Conservation (phyloP, 2,113 vertebrate species). For the Pelecanoides urinatrix region DNA sequence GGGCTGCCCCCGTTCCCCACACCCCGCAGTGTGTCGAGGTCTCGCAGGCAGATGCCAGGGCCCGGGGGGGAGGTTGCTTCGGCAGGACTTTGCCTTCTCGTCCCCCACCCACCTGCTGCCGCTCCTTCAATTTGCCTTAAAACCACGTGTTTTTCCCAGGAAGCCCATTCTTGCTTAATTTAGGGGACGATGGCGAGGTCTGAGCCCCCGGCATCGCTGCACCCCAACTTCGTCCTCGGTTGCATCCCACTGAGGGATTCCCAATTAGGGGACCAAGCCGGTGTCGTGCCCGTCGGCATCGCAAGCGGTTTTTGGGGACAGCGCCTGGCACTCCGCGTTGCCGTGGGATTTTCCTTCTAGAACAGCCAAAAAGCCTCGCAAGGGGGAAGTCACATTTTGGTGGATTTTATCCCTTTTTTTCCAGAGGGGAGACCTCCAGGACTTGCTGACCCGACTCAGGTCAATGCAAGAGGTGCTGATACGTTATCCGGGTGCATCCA, state of each 20-base stretch:
- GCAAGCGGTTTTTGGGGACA: rapidly evolving
- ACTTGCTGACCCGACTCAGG: background rate
- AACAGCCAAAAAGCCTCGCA: background rate
- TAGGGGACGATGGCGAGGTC: rapidly evolving
- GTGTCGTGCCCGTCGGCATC: rapidly evolving
- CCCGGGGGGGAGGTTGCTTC: no score
- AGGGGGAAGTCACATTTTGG: background rate
- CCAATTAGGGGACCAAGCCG: background rate
- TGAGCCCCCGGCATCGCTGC: rapidly evolving
- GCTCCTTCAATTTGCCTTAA: background rate
- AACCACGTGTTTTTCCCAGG: background rate
- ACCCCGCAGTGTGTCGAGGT: rapidly evolving
- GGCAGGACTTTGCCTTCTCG: background rate
- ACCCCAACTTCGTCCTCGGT: rapidly evolving
- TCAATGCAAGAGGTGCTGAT: background rate
- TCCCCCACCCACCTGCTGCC: background rate
- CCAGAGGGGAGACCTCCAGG: background rate
- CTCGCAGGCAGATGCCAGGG: rapidly evolving
- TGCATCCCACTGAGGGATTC: background rate
- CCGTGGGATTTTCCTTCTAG: background rate
- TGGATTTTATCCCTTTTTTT: background rate
- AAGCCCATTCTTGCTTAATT: background rate
- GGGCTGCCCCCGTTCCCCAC: background rate
- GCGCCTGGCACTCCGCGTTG: rapidly evolving
- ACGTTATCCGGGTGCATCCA: rapidly evolving